phyloP scores from a whole-genome alignment of 2,113 vertebrate species.

The Callaeas wilsoni region DNA sequence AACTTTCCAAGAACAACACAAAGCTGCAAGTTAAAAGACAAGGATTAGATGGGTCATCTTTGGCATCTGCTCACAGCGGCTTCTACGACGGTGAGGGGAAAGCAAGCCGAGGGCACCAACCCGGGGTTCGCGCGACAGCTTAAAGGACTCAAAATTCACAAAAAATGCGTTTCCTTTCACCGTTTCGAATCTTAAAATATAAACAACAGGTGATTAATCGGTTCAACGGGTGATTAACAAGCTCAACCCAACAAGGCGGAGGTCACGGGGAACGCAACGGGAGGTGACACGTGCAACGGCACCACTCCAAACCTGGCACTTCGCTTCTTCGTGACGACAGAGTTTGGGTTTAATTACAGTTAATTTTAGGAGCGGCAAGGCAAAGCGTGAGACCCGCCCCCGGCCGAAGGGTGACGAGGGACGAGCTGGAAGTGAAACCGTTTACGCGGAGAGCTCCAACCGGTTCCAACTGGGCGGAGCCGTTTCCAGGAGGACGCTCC shows the following conservation, averaged over 20 bases:
- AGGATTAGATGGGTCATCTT: slow-evolving; percentile 78
- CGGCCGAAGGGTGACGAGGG: neutral
- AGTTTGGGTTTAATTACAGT: neutral
- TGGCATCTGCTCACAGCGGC: slow-evolving; percentile 48
- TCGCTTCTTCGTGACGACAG: neutral
- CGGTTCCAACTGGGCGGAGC: neutral
- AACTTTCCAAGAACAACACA: slow-evolving; percentile 89
- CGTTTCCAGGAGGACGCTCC: neutral
- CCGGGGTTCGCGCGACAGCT: neutral
- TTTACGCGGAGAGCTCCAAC: neutral
- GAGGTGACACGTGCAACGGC: neutral
- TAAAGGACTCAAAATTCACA: neutral
- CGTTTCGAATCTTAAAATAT: neutral
- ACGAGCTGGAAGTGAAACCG: neutral
- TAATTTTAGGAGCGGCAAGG: neutral
- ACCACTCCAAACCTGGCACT: neutral
- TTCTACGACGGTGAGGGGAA: slow-evolving; percentile 61
- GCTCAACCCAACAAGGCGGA: neutral
- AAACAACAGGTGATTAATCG: neutral
- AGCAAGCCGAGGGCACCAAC: neutral
- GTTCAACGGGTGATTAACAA: neutral
- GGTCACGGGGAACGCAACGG: neutral
- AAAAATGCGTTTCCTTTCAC: rapidly evolving
- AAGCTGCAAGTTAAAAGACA: slow-evolving; percentile 96
- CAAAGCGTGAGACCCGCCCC: neutral